Conservation (phyloP, 1,140 invertebrate species). For the Apis cerana region DNA sequence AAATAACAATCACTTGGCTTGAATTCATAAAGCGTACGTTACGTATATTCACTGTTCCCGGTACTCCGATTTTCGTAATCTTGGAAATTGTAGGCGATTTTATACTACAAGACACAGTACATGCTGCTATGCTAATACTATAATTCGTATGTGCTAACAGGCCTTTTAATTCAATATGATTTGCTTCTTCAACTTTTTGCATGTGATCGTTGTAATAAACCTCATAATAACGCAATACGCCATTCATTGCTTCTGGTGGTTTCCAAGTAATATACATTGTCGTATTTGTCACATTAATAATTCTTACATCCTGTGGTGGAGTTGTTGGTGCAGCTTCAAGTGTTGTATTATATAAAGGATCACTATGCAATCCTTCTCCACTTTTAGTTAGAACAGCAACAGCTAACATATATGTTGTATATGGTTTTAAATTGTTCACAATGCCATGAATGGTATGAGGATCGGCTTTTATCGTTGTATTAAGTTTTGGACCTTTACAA, state of each 20-base stretch:
- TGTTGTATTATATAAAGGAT: conserved; percentile 86
- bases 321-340: conserved; percentile 86
- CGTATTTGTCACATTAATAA: conserved; percentile 85
- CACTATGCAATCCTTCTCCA: conserved; percentile 87
- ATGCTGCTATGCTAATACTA: conserved; percentile 85
- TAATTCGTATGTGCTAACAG: conserved; percentile 83
- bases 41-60: conserved; percentile 81
- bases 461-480: conserved; percentile 80
- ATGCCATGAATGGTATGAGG: conserved; percentile 73
- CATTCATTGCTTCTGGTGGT: conserved; percentile 87
- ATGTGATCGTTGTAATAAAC: conserved; percentile 79
- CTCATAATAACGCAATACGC: conserved; percentile 87
- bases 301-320: conserved; percentile 80
- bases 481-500: conserved; percentile 78
- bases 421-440: conserved; percentile 85
- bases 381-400: conserved; percentile 88
- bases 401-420: conserved; percentile 88
- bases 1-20: conserved; percentile 81
- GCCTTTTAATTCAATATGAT: conserved; percentile 50
- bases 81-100: conserved; percentile 77
- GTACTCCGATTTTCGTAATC: conserved; percentile 84
- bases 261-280: conserved; percentile 87
- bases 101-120: conserved; percentile 86
- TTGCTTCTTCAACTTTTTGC: conserved; percentile 67
- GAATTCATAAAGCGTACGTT: conserved; percentile 79